phyloP scores from a whole-genome alignment of 2,113 vertebrate species.

The Furnarius figulus region DNA sequence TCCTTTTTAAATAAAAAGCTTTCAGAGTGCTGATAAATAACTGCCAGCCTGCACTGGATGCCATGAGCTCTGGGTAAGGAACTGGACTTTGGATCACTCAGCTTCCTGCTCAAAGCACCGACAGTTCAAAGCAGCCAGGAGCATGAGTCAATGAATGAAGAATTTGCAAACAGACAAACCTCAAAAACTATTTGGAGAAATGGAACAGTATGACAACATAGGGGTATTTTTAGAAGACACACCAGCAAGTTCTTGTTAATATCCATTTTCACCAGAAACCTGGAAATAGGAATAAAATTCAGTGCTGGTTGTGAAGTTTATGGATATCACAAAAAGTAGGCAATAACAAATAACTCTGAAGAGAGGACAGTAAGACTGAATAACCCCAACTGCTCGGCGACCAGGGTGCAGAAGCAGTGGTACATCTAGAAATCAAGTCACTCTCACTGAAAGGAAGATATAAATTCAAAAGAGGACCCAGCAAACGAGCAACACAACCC shows the following conservation, averaged over 20 bases:
- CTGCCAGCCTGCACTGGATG: accelerated
- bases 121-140: neutral
- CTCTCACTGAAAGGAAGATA: neutral
- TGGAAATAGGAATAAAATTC: neutral
- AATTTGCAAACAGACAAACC: neutral
- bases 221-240: neutral
- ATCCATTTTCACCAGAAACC: neutral
- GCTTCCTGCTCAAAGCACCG: neutral
- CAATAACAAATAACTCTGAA: neutral
- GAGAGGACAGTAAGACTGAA: neutral
- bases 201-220: accelerated
- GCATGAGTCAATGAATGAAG: accelerated
- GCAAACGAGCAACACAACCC: neutral
- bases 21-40: neutral
- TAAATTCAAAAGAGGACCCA: neutral
- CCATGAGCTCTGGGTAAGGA: neutral
- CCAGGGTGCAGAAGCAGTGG: neutral
- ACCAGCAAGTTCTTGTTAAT: neutral
- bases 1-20: neutral
- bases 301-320: neutral
- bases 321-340: neutral
- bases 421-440: neutral
- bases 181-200: neutral
- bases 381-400: neutral
- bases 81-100: neutral